Conservation (phyloP, 2,888 invertebrate genomes). For the Onchidella celtica region DNA sequence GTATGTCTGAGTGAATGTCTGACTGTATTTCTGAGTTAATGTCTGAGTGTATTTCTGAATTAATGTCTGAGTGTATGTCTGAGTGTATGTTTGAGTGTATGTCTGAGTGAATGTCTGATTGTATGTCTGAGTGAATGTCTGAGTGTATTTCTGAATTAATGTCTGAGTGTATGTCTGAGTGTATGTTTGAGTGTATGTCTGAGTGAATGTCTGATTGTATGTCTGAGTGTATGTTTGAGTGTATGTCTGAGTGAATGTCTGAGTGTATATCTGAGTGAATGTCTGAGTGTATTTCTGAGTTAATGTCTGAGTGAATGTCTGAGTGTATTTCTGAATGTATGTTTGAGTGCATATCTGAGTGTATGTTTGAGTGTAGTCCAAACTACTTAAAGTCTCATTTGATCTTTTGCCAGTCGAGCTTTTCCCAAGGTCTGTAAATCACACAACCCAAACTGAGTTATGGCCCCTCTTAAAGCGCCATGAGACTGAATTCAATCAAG, state of each 20-base stretch:
- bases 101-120: neutral
- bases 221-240: neutral
- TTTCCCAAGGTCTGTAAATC: too few species aligned
- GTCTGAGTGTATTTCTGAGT: neutral
- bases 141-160: neutral
- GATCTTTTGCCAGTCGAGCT: too few species aligned
- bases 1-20: too few species aligned
- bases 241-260: neutral
- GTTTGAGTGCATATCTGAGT: too few species aligned
- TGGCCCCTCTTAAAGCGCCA: too few species aligned
- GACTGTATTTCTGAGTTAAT: too few species aligned
- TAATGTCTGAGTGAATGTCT: neutral
- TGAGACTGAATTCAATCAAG: too few species aligned
- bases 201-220: neutral
- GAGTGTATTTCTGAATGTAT: too few species aligned
- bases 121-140: neutral
- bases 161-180: neutral
- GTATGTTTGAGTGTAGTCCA: too few species aligned
- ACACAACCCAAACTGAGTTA: too few species aligned
- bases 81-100: neutral
- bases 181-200: neutral
- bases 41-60: neutral
- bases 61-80: neutral
- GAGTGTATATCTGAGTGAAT: neutral
- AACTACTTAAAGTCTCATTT: too few species aligned